These are phyloP conservation scores for Anoncus sp. DNA, from an alignment of 2,888 invertebrate species.

Conservation along the genomic window DNA sequence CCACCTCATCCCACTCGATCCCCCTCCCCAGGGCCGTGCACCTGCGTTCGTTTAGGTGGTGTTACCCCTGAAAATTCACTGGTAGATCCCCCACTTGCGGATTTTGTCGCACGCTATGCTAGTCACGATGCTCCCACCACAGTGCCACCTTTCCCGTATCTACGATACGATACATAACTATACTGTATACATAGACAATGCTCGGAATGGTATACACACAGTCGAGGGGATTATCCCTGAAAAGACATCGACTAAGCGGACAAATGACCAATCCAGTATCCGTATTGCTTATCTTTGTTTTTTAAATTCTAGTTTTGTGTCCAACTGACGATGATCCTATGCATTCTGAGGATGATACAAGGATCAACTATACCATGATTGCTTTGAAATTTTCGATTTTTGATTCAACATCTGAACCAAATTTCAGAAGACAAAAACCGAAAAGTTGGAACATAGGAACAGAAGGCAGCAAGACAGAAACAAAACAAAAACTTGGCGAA, in stretches of 20 bases:
- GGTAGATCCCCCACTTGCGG: conserved; percentile 28
- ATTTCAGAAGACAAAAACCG: background rate
- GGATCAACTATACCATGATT: too few species aligned
- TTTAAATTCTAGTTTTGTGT: background rate
- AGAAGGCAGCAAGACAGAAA: too few species aligned
- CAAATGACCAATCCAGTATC: conserved; percentile 21
- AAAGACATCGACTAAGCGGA: conserved; percentile 4
- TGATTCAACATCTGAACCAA: background rate
- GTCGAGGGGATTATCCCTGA: conserved; percentile 15
- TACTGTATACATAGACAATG: conserved; percentile 17
- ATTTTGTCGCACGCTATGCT: conserved; percentile 22
- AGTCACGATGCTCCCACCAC: conserved; percentile 45
- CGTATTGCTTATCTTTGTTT: background rate
- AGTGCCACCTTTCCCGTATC: background rate
- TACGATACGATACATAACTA: conserved; percentile 17
- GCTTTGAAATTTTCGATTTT: background rate
- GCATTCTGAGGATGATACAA: too few species aligned
- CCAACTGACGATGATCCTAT: too few species aligned
- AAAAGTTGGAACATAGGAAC: too few species aligned
- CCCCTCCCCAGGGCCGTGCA: conserved; percentile 49
- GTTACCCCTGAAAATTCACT: conserved; percentile 42
- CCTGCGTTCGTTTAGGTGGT: conserved; percentile 51
- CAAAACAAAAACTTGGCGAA: too few species aligned
- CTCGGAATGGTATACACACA: conserved; percentile 1
- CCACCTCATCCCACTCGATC: background rate